phyloP scores from a whole-genome alignment of 1,140 invertebrate species.

The Drosophila malerkotliana region DNA sequence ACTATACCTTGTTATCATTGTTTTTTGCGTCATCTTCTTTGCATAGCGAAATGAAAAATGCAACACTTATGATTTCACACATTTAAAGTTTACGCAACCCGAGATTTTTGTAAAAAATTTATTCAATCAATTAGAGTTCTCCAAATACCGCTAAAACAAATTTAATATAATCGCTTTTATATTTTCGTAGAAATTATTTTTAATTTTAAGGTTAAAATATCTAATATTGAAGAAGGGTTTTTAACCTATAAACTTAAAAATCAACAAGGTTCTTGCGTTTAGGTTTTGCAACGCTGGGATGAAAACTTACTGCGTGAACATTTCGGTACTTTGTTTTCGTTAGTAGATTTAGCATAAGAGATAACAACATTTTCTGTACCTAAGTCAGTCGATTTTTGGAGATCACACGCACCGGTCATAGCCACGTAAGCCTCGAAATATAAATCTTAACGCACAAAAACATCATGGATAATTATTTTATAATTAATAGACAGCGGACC shows the following conservation, averaged over 20 bases:
- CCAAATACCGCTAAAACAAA: background rate
- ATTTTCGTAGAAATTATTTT: constrained; percentile 3
- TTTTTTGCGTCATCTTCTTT: too few species aligned
- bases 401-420: background rate
- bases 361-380: too few species aligned
- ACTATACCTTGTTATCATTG: too few species aligned
- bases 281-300: background rate
- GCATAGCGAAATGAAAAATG: too few species aligned
- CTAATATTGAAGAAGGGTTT: constrained; percentile 1
- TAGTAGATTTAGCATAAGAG: too few species aligned
- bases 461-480: background rate
- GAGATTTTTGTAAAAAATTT: background rate
- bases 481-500: background rate
- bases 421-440: too few species aligned
- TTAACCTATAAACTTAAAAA: constrained; percentile 6
- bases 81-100: background rate
- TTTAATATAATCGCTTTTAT: background rate
- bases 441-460: background rate
- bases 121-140: background rate
- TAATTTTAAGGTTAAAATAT: constrained; percentile 3
- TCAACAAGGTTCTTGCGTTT: background rate
- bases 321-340: background rate
- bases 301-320: constrained; percentile 1
- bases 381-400: background rate
- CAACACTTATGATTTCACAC: background rate